phyloP scores from a whole-genome alignment of 1,140 invertebrate species.

The Sarcophaga peregrina region DNA sequence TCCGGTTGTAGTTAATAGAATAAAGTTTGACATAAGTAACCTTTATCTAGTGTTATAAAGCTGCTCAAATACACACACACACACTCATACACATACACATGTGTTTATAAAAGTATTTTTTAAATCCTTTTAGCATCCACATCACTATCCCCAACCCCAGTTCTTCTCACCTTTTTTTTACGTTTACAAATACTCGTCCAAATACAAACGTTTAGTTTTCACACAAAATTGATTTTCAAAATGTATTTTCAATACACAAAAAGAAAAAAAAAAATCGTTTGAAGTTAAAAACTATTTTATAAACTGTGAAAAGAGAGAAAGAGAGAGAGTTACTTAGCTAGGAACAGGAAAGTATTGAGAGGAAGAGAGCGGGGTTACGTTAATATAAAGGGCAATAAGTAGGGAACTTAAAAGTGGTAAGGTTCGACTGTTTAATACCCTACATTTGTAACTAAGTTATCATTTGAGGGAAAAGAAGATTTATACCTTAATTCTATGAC shows the following conservation, averaged over 20 bases:
- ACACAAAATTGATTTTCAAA: constrained; percentile 40
- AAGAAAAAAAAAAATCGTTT: neutral
- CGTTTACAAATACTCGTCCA: neutral
- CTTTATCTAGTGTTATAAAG: constrained; percentile 41
- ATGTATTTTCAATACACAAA: constrained; percentile 4
- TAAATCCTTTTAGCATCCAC: neutral
- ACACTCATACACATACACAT: too few relatives aligned
- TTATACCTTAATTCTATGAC: too few relatives aligned
- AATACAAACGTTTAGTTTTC: constrained; percentile 25
- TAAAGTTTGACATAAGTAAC: constrained; percentile 41
- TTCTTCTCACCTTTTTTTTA: too few relatives aligned
- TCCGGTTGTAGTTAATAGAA: constrained; percentile 38
- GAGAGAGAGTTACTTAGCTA: too few relatives aligned
- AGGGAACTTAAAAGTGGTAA: too few relatives aligned
- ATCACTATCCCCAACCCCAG: neutral
- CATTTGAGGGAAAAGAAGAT: too few relatives aligned
- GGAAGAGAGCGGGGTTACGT: too few relatives aligned
- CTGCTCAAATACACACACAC: constrained; percentile 33
- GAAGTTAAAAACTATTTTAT: too few relatives aligned
- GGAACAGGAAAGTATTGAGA: too few relatives aligned
- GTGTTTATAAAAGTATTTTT: constrained; percentile 27
- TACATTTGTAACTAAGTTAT: too few relatives aligned
- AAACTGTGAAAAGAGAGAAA: neutral
- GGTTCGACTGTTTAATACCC: too few relatives aligned
- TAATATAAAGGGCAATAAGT: too few relatives aligned